Base-by-base conservation (phyloP, 2,888 invertebrate species). In the Ceramica pisi region DNA sequence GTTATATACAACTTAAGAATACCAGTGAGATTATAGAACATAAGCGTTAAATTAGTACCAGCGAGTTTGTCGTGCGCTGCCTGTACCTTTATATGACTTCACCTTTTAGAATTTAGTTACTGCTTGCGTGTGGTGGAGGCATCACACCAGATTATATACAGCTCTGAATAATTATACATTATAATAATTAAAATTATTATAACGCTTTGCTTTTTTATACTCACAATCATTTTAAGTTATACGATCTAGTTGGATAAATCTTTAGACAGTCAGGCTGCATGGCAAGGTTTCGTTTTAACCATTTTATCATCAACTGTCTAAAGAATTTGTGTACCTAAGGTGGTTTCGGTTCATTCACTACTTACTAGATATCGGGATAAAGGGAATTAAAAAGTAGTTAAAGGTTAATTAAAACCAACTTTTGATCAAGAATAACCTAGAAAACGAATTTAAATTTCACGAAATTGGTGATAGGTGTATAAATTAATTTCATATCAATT, bases 1-100 rank as follows among this genome's bases (percentile, higher is more conserved):
- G 93, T 94, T 91, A 91, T 87, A 91, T 94, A 94, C 92, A 94
- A 92, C 90, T 92, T 92, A 92, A 93, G 90, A 93, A 93, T 95
- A 94, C 95, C 96, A 95, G 96, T 95, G 96, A 95, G 95, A 96
- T 95, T 96, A 95, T 94, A 94, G 90, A 92, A 83, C 88, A 92
- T 94, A 92, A 94, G 95, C 95, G 95, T 95, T 95, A 95, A 94
- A 94, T 95, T 94, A 93, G 90, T 92, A 93, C 94, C 95, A 91
- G 95, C 94, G 91, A 91, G 92, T 91, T 94, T 94, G 88, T 91
- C 92, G 91, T 92, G 88, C 92, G 93, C 86, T 92, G 91, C 88
- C 91, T 94, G 95, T 95, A 96, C 95, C 95, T 96, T 89, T 86
- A 86, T 82, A 93, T 91, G 92, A 90, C 92, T 89, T 88, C 93